phyloP scores from a whole-genome alignment of 1,140 invertebrate genomes.

The Drosophila kurseongensis region DNA sequence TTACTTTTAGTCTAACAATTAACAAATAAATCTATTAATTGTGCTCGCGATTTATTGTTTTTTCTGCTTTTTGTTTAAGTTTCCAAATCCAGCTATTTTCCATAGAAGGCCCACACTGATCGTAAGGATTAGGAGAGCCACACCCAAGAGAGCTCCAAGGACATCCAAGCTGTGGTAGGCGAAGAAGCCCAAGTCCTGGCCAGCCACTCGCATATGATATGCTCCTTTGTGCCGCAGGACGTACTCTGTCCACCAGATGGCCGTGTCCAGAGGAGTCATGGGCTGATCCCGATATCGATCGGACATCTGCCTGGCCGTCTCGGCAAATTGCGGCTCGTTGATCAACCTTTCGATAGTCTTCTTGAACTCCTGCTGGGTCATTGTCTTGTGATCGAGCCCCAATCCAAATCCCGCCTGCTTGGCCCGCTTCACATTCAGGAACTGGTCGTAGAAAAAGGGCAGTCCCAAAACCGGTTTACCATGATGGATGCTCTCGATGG shows the following conservation, averaged over 20 bases:
- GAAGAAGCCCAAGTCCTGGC: slow-evolving; percentile 67
- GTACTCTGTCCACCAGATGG: slow-evolving; percentile 90
- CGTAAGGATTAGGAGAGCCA: neutral
- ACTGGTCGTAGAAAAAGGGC: slow-evolving; percentile 89
- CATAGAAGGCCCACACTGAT: neutral
- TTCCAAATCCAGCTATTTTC: slow-evolving; percentile 7
- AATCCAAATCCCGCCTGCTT: slow-evolving; percentile 85
- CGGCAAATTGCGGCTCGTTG: slow-evolving; percentile 71
- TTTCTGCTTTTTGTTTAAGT: slow-evolving; percentile 13
- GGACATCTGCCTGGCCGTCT: slow-evolving; percentile 86
- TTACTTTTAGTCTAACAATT: too few relatives aligned
- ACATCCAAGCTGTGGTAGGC: slow-evolving; percentile 86
- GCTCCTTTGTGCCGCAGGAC: slow-evolving; percentile 86
- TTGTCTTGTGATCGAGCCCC: slow-evolving; percentile 74
- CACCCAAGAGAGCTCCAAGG: slow-evolving; percentile 35
- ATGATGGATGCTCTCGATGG: slow-evolving; percentile 89
- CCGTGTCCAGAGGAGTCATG: slow-evolving; percentile 87
- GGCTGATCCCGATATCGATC: slow-evolving; percentile 87
- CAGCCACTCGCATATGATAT: slow-evolving; percentile 61
- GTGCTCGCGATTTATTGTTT: neutral
- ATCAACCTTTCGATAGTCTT: slow-evolving; percentile 76
- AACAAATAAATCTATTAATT: too few relatives aligned
- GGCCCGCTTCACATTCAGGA: slow-evolving; percentile 85
- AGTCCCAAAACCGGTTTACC: slow-evolving; percentile 90
- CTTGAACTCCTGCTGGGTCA: slow-evolving; percentile 77